phyloP scores from a whole-genome alignment of 1,140 invertebrate species.

The Leucophenga varia region DNA sequence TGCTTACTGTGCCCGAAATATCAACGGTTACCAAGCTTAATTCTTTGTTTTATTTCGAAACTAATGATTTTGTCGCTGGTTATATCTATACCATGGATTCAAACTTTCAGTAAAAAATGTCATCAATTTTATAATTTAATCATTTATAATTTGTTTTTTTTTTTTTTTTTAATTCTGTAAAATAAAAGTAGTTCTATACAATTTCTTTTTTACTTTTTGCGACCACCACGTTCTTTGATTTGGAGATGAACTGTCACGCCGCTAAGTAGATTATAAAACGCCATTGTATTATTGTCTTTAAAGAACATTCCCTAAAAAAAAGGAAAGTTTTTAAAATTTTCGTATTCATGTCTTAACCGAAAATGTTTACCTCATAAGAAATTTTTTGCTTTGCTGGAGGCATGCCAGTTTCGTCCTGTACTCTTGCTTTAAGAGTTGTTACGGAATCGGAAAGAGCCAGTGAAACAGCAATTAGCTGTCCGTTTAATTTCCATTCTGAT shows the following conservation, averaged over 20 bases:
- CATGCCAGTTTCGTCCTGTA: slow-evolving; percentile 88
- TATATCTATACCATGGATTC: too few species aligned
- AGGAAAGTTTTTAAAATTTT: slow-evolving; percentile 5
- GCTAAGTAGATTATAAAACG: slow-evolving; percentile 91
- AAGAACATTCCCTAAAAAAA: slow-evolving; percentile 89
- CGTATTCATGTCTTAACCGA: too few species aligned
- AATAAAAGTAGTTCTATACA: too few species aligned
- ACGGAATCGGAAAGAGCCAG: slow-evolving; percentile 80
- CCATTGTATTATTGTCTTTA: slow-evolving; percentile 93
- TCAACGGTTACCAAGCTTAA: too few species aligned
- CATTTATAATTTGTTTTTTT: too few species aligned
- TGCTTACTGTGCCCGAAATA: too few species aligned
- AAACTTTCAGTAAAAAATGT: too few species aligned
- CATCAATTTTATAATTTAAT: too few species aligned
- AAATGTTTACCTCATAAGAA: slow-evolving; percentile 42
- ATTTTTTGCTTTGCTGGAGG: slow-evolving; percentile 96
- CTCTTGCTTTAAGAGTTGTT: slow-evolving; percentile 82
- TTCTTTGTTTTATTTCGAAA: too few species aligned
- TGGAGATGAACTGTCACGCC: slow-evolving; percentile 84
- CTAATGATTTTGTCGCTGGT: too few species aligned
- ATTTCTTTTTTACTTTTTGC: slow-evolving; percentile 97
- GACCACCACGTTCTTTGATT: slow-evolving; percentile 95
- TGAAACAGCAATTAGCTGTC: slow-evolving; percentile 80
- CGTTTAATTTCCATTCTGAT: slow-evolving; percentile 94
- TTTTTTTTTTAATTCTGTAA: too few species aligned